phyloP scores from a whole-genome alignment of 2,113 vertebrate genomes.

The Cervus canadensis region DNA sequence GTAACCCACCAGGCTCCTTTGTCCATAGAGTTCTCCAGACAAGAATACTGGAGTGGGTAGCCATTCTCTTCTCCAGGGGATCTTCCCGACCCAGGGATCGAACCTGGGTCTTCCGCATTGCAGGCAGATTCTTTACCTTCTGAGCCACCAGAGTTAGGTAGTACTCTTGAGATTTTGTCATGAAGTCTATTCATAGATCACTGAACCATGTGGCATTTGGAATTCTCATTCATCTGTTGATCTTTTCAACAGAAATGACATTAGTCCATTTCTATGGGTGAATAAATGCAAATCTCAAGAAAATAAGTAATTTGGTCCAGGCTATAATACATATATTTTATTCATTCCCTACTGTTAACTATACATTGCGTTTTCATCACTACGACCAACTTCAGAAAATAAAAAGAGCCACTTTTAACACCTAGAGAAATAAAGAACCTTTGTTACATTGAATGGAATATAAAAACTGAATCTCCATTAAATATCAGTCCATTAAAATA shows the following conservation, averaged over 20 bases:
- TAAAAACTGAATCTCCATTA: not conserved
- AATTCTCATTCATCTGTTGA: not conserved
- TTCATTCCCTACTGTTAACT: not conserved
- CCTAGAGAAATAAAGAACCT: not conserved
- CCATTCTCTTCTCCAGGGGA: no score
- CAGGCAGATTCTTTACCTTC: no score
- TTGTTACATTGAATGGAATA: not conserved
- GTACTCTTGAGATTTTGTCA: not conserved
- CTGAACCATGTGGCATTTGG: not conserved
- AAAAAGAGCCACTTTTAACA: not conserved
- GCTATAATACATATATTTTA: not conserved
- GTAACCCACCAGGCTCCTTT: no score
- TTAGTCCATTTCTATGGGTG: slow-evolving; percentile 3
- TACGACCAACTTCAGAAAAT: not conserved
- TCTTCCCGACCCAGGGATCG: no score
- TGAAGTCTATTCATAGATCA: slow-evolving; percentile 28
- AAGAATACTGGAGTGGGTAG: no score
- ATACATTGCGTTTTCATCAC: not conserved
- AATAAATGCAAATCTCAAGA: not conserved
- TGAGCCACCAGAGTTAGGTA: no score
- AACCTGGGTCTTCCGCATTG: no score
- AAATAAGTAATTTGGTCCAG: not conserved
- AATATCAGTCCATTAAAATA: not conserved
- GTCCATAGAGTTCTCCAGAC: no score
- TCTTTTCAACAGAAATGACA: not conserved